Conservation (phyloP, 2,113 vertebrate species). For the Bubo scandiacus region DNA sequence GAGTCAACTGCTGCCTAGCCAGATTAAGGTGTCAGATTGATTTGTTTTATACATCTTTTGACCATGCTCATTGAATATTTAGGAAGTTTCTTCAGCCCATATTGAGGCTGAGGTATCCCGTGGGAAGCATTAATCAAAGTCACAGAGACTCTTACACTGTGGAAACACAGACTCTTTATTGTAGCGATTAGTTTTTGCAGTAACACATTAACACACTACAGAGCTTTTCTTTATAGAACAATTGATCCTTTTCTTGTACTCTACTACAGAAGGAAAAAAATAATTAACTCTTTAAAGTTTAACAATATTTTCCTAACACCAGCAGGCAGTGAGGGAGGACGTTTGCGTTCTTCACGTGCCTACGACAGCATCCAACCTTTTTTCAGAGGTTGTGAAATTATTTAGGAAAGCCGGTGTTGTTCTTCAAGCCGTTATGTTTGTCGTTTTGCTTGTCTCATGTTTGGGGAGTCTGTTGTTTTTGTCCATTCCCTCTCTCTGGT, state of each 20-base stretch:
- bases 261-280: constrained; percentile 65
- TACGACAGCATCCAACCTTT: not conserved
- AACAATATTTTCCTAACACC: constrained; percentile 66
- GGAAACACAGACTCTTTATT: constrained; percentile 86
- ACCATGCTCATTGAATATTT: constrained; percentile 90
- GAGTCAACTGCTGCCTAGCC: constrained; percentile 89
- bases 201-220: constrained; percentile 85
- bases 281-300: constrained; percentile 83
- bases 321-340: constrained; percentile 8
- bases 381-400: constrained; percentile 33
- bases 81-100: constrained; percentile 89
- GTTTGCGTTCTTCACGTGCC: constrained; percentile 33
- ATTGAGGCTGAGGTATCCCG: constrained; percentile 86
- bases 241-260: constrained; percentile 79
- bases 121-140: constrained; percentile 88
- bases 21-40: constrained; percentile 96
- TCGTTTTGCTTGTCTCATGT: constrained; percentile 79
- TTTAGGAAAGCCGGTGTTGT: constrained; percentile 41
- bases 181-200: constrained; percentile 86
- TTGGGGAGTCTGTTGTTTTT: constrained; percentile 80
- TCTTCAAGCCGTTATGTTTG: constrained; percentile 68
- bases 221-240: constrained; percentile 83
- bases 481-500: constrained; percentile 79
- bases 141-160: constrained; percentile 78
- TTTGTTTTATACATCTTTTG: constrained; percentile 92